Evolutionary conservation across 1,140 invertebrate species (phyloP).

Genomic region (Eupeodes corollae): DNA sequence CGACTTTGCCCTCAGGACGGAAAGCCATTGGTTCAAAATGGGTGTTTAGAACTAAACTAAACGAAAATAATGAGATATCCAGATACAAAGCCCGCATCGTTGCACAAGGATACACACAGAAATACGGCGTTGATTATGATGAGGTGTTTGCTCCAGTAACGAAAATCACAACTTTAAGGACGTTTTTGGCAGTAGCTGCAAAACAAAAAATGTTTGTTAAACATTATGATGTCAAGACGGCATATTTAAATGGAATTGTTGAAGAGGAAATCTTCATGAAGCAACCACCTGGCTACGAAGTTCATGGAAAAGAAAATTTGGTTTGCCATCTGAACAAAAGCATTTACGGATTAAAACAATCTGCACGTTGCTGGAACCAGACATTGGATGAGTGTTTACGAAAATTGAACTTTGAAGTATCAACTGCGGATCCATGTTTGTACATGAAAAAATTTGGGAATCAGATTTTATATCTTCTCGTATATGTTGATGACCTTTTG

Average conservation of each 20-base stretch:
- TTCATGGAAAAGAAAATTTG: constrained; percentile 9
- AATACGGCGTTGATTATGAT: not conserved
- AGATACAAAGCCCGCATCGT: constrained; percentile 20
- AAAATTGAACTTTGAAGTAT: too few relatives aligned
- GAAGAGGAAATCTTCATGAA: constrained; percentile 33
- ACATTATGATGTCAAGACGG: constrained; percentile 32
- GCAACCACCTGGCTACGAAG: constrained; percentile 10
- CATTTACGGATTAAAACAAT: too few relatives aligned
- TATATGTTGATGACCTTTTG: too few relatives aligned
- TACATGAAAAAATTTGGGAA: too few relatives aligned
- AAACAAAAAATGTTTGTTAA: constrained; percentile 3
- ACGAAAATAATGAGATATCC: not conserved
- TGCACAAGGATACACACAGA: constrained; percentile 21
- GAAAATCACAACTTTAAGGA: constrained; percentile 14
- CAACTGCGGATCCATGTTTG: too few relatives aligned
- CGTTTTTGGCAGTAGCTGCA: constrained; percentile 11
- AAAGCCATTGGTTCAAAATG: constrained; percentile 15
- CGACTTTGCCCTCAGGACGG: constrained; percentile 6
- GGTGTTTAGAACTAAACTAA: constrained; percentile 11
- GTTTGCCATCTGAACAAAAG: too few relatives aligned
- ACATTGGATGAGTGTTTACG: too few relatives aligned
- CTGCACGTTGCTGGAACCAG: too few relatives aligned
- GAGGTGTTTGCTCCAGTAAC: constrained; percentile 5
- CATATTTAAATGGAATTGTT: constrained; percentile 35
- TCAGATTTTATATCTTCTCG: too few relatives aligned